A percentile compares a stretch with the other conserved stretches of the same genome.
These are phyloP conservation scores for Cheilosia impressa DNA, from an alignment of 2,888 invertebrate species.

Conservation along the genomic window DNA sequence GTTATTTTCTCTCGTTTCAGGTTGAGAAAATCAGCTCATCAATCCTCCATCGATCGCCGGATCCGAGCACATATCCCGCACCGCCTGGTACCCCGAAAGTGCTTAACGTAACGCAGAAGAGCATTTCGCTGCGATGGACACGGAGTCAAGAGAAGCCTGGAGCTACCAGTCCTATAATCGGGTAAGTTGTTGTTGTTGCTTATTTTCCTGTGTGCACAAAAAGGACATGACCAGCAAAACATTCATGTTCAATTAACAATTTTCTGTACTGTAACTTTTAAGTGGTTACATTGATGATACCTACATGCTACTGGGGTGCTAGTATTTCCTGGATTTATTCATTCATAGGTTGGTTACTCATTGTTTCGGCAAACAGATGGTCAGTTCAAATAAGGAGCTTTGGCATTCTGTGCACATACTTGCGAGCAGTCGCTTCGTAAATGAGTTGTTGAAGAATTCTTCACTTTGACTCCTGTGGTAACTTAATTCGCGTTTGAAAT, in stretches of 20 bases:
- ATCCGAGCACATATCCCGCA: constrained; percentile 88
- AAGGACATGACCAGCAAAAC: constrained; percentile 50
- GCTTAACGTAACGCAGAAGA: constrained; percentile 87
- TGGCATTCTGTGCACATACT: constrained; percentile 33
- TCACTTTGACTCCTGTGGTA: constrained; percentile 31
- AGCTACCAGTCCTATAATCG: constrained; percentile 83
- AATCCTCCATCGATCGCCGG: constrained; percentile 89
- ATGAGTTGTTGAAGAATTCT: constrained; percentile 66
- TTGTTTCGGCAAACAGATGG: constrained; percentile 51
- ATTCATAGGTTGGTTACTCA: constrained; percentile 2
- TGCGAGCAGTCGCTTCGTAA: constrained; percentile 42
- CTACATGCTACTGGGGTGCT: constrained; percentile 23
- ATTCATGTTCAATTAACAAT: constrained; percentile 71
- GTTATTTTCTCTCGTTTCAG: constrained; percentile 75
- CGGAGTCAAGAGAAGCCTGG: constrained; percentile 85
- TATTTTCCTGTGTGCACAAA: background rate
- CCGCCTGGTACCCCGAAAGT: constrained; percentile 89
- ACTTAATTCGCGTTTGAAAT: constrained; percentile 69
- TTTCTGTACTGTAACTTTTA: constrained; percentile 43
- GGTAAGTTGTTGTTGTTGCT: constrained; percentile 79
- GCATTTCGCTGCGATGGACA: constrained; percentile 87
- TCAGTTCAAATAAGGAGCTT: constrained; percentile 41
- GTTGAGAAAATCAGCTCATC: constrained; percentile 84
- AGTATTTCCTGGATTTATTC: constrained; percentile 27
- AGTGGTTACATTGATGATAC: constrained; percentile 38